Evolutionary conservation across 2,113 vertebrate genomes (phyloP), one percentile per base, ranked within the genome.

Genomic region (Craseonycteris thonglongyai): DNA sequence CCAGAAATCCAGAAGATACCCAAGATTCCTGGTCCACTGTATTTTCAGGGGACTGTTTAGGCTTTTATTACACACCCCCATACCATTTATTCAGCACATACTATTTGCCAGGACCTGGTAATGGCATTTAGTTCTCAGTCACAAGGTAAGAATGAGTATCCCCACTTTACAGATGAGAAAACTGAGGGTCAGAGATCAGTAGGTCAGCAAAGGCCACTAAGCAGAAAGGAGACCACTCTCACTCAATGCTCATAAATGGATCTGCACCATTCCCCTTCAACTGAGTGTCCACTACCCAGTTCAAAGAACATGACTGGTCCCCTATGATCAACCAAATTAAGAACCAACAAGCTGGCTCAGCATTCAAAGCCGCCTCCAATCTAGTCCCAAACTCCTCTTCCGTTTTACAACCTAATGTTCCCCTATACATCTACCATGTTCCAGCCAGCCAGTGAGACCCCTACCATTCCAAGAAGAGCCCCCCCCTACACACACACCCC

Each of bases 401-500:
- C n/a, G 22, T 28, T 59, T 47, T 33, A 66, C 3, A 84, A 3
- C 65, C 82, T 63, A 5, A 47, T 18, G 22, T 21, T 28, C 22
- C 72, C 35, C 78, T 56, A 7, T 1, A 38, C 13, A 2, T 0
- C 10, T 11, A 26, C 19, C n/a, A 42, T 0, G 14, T 21, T 24
- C 83, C 33, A 89, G 65, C 83, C 33, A 89, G 65, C 28, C 54
- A 24, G 4, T 14, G 8, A 59, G 21, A 35, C 4, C 81, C 49
- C 61, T 35, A 9, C 7, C 24, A 2, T 10, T 22, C 56, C 40
- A 40, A 74, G 65, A 75, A 38, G 30, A 26, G 30, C 9, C 51
- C 40, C 3, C 21, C 33, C 24, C 3, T 26, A 24, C 45, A 42
- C 10, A 40, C 51, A n/a, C n/a, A n/a, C n/a, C n/a, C n/a, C n/a